phyloP scores from a whole-genome alignment of 2,113 vertebrate genomes.

The Nettapus auritus region DNA sequence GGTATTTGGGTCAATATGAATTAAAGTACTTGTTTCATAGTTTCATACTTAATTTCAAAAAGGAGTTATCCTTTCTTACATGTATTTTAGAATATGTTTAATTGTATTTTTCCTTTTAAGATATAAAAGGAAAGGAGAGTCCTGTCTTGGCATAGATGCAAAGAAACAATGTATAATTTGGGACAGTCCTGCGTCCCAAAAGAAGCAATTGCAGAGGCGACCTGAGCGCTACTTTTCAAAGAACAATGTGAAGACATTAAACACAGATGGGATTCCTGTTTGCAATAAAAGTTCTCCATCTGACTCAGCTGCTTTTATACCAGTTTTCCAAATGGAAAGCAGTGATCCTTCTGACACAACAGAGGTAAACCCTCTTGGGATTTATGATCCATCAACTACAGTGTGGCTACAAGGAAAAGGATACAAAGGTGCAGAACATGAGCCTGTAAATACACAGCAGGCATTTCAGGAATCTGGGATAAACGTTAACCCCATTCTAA shows the following conservation, averaged over 20 bases:
- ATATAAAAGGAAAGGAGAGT: conserved; percentile 89
- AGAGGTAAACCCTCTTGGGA: conserved; percentile 87
- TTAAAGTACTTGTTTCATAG: background rate
- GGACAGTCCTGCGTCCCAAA: conserved; percentile 77
- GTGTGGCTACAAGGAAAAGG: conserved; percentile 91
- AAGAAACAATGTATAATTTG: conserved; percentile 85
- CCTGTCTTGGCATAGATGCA: conserved; percentile 86
- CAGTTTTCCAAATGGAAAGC: conserved; percentile 57
- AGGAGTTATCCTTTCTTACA: background rate
- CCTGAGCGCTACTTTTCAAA: conserved; percentile 86
- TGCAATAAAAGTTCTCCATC: background rate
- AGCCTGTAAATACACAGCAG: conserved; percentile 33
- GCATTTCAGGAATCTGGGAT: conserved; percentile 18
- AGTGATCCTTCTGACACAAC: background rate
- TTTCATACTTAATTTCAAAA: background rate
- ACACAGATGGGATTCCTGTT: conserved; percentile 49
- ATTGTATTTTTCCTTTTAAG: conserved; percentile 71
- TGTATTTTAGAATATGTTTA: background rate
- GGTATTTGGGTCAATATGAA: background rate
- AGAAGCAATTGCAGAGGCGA: conserved; percentile 68
- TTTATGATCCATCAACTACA: conserved; percentile 88
- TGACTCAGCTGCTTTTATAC: conserved; percentile 73
- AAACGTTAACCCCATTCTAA: background rate
- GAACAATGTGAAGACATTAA: conserved; percentile 76
- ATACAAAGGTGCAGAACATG: conserved; percentile 39